Base-by-base conservation (phyloP, 2,113 vertebrate species). In the Solea senegalensis region DNA sequence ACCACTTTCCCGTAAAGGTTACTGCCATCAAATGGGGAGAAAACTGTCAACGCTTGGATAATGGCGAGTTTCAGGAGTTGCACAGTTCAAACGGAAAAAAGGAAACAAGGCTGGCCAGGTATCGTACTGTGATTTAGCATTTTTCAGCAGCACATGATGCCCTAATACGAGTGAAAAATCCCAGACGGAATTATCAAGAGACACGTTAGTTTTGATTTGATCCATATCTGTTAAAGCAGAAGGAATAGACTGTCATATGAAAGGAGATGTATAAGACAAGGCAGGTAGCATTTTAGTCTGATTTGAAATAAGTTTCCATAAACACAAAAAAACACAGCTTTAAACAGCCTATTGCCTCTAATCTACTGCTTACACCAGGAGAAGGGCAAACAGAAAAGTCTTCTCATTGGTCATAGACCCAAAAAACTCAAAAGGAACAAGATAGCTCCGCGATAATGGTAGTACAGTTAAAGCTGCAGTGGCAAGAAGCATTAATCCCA, bases 1-100 rank as follows among this genome's bases (percentile, higher is more conserved):
- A 78, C 84, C 10, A 57, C 74, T 68, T 81, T 79, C 28, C 49
- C 57, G 70, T 76, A 89, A 93, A 92, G 86, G 92, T 91, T 83
- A 90, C 51, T 21, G 59, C 40, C 80, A 84, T 90, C 76, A 84
- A 80, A 89, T 66, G 34, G 44, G 50, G 13, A 39, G 52, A 52
- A 61, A 85, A 85, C 85, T 82, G 87, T 83, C 87, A 88, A 69
- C 3, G 54, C 67, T 53, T 15, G 61, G 72, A 76, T 76, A 83
- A 74, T 9, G 41, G 21, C n/a, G 6, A 69, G 50, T 43, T 4
- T 57, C 61, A 51, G 53, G 48, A 74, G 76, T 14, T 2, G 28
- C 0, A 0, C 14, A 57, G 69, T 81, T 66, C 72, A 70, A 77
- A 66, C 55, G 59, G 52, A 59, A 73, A 41, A 73, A 50, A 43